Evolutionary conservation across 2,113 vertebrate species (phyloP), one percentile per base, ranked within the genome.

Genomic region (Cinclus mexicanus): DNA sequence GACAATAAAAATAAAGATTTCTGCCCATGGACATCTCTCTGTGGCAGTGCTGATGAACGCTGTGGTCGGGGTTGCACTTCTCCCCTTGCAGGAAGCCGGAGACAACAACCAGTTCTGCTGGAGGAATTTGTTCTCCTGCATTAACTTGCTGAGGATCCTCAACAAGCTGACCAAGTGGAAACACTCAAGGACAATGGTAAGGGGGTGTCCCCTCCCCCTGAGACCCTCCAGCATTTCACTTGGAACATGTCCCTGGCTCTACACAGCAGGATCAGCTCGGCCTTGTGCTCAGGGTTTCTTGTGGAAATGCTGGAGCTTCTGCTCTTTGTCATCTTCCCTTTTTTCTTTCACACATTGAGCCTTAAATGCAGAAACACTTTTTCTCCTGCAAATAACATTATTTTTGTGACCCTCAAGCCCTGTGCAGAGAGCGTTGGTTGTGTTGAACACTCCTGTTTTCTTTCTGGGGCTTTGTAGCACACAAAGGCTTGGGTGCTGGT

Each of bases 81-180:
- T 80, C 23, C 33, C 23, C 10, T 78, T 96, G 83, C 93, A 99
- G 99, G 99, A 99, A 97, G 98, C 99, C 0, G 99, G 99, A 82
- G 99, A 99, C 97, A 98, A 96, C 96, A 99, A 98, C 96, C 99
- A 99, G 84, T 99, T 99, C 97, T 99, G 99, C 96, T 99, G 99
- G 99, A 98, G 99, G 90, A 99, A 99, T 91, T 96, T 99, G 55
- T 99, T 99, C 96, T 99, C 99, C 68, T 99, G 99, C 93, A 99
- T 99, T 69, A 99, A 99, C 89, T 94, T 99, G 78, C 97, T 99
- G 94, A 98, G 99, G 95, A 98, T 99, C 88, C 98, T 99, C 49
- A 99, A 99, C 97, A 99, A 99, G 95, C 98, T 99, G 95, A 99
- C 99, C 96, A 99, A 99, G 94, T 99, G 99, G 99, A 99, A 99